Conservation (phyloP, 2,888 invertebrate genomes). For the Steinernema scapterisci region DNA sequence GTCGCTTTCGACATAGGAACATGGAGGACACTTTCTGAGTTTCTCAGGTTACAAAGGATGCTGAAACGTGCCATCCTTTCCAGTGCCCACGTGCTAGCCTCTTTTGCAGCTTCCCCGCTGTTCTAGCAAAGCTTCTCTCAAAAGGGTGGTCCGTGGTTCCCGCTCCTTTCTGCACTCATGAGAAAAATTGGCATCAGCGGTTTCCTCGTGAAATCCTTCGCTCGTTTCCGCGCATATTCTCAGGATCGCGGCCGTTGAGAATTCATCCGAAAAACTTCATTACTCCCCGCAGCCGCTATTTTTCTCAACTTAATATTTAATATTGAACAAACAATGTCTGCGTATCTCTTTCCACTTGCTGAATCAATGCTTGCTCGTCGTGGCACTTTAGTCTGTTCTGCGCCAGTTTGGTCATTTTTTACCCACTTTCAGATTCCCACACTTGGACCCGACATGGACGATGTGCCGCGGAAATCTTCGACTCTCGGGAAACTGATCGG, state of each 20-base stretch:
- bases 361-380: not conserved
- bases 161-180: conserved; percentile 9
- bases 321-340: conserved; percentile 25
- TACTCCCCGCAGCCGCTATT: conserved; percentile 5
- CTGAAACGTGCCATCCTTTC: not conserved
- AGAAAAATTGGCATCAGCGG: conserved; percentile 27
- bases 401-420: too few relatives aligned
- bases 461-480: conserved; percentile 9
- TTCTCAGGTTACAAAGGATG: not conserved
- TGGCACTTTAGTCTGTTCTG: not conserved
- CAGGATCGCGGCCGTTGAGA: conserved; percentile 23
- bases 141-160: not conserved
- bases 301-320: conserved; percentile 28
- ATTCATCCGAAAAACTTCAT: conserved; percentile 18
- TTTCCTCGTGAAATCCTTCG: conserved; percentile 10
- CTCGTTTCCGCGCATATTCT: conserved; percentile 28
- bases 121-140: not conserved
- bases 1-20: too few relatives aligned
- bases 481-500: conserved; percentile 13
- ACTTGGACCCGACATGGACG: not conserved
- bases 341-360: not conserved
- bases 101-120: conserved; percentile 1
- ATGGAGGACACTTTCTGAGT: not conserved
- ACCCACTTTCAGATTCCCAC: too few relatives aligned
- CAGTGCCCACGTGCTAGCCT: not conserved